Evolutionary conservation across 2,113 vertebrate genomes (phyloP), one percentile per base, ranked within the genome.

Genomic region (Callospermophilus lateralis): DNA sequence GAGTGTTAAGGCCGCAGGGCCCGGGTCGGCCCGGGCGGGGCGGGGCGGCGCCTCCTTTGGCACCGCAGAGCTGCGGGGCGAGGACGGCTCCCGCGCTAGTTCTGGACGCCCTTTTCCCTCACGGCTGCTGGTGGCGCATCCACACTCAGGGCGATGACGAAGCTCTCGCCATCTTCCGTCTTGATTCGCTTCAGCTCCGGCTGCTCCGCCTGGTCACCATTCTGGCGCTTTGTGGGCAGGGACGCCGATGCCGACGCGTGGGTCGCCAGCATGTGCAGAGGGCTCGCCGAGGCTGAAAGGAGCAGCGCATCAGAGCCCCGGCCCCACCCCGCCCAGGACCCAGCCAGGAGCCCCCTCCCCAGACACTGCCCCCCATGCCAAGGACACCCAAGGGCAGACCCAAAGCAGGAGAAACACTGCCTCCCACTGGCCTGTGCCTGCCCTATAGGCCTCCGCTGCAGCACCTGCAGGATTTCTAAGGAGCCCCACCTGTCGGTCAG

Each of bases 151-250:
- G 98, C 98, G 8, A 99, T 98, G 81, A 98, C 98, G 84, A 99
- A 98, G 51, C 98, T 98, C 87, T 99, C 98, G 1, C 98, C 98
- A 8, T 98, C 99, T 42, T 99, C 99, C 0, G 97, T 98, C 98
- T 99, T 99, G 96, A 98, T 95, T n/a, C 99, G 98, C 98, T 99
- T 99, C 24, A 99, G 98, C 76, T 99, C 99, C 0, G 89, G 96
- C 93, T 97, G 97, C 79, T 99, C 99, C 0, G 97, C 74, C 97
- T 99, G 99, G 95, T 99, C 99, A 58, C 99, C 99, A 0, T 99
- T 99, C 98, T 99, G 99, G 78, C 99, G 99, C 98, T 99, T 99
- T 17, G 99, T 99, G n/a, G 99, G 99, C 39, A 99, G 99, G 74
- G 99, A 99, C 0, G 99, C 99, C 0, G 99, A 99, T 0, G 99